Evolutionary conservation across 2,797 vertebrate species (phyloP).

Genomic region (Chelon auratus): DNA sequence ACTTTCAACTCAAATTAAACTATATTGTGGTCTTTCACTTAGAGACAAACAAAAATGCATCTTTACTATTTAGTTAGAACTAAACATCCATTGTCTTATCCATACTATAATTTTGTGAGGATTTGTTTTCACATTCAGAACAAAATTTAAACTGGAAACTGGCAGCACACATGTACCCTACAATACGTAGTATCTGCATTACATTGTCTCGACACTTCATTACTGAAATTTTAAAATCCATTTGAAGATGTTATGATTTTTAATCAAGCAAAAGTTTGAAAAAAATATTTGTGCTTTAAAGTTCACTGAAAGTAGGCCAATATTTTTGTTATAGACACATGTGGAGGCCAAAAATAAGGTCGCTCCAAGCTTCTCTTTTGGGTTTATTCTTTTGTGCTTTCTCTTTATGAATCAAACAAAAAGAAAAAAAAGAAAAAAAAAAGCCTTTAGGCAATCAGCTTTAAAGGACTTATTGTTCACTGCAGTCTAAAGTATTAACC

Average conservation of each 20-base stretch:
- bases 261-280: neutral
- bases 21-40: conserved; percentile 9
- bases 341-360: conserved; percentile 34
- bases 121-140: conserved; percentile 10
- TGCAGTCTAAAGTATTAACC: conserved; percentile 44
- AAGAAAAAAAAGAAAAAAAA: neutral
- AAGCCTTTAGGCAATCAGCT: neutral
- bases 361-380: conserved; percentile 34
- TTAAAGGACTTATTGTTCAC: conserved; percentile 19
- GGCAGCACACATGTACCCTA: neutral
- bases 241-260: neutral
- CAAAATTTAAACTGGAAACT: neutral
- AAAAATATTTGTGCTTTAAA: neutral
- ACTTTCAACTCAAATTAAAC: conserved; percentile 23
- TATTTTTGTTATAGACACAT: conserved; percentile 19
- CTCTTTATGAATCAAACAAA: neutral
- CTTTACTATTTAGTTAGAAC: neutral
- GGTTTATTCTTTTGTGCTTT: conserved; percentile 20
- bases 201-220: too few species aligned
- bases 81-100: conserved; percentile 7
- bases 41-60: conserved; percentile 4
- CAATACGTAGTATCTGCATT: too few species aligned
- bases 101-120: conserved; percentile 6
- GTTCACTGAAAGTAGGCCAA: conserved; percentile 26
- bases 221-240: too few species aligned